Conservation (phyloP, 1,140 invertebrate genomes). For the Drosophila prosaltans region DNA sequence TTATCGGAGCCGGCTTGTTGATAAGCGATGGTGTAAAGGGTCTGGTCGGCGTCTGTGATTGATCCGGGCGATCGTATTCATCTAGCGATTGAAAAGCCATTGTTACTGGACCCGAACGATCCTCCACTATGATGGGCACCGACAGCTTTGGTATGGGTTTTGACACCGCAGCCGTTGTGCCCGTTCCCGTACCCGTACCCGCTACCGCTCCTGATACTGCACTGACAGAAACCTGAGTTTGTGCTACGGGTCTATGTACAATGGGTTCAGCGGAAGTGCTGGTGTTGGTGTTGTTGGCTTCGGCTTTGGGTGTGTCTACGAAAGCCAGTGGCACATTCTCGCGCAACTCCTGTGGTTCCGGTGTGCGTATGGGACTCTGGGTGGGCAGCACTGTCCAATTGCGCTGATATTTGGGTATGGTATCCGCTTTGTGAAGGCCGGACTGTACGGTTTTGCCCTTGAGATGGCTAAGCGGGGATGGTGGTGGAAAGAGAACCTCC, state of each 20-base stretch:
- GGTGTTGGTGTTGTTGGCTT: conserved; percentile 11
- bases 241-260: conserved; percentile 73
- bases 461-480: conserved; percentile 81
- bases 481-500: conserved; percentile 73
- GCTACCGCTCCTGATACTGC: conserved; percentile 44
- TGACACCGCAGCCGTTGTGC: conserved; percentile 41
- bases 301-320: conserved; percentile 65
- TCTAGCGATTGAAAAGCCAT: conserved; percentile 86
- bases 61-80: conserved; percentile 83
- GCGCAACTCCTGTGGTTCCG: conserved; percentile 83
- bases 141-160: conserved; percentile 50
- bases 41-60: conserved; percentile 82
- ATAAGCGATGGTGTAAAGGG: conserved; percentile 86
- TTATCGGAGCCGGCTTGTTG: conserved; percentile 87
- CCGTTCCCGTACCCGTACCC: not conserved
- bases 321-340: conserved; percentile 82
- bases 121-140: conserved; percentile 74
- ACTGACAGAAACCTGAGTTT: conserved; percentile 61
- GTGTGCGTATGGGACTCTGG: conserved; percentile 84
- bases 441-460: conserved; percentile 76
- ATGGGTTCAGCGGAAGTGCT: conserved; percentile 27
- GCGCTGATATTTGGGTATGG: conserved; percentile 86
- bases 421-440: conserved; percentile 85
- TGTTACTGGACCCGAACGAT: conserved; percentile 78
- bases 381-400: conserved; percentile 85